These are phyloP conservation scores for Temnothorax unifasciatus DNA, from an alignment of 2,888 invertebrate species.

Conservation along the genomic window DNA sequence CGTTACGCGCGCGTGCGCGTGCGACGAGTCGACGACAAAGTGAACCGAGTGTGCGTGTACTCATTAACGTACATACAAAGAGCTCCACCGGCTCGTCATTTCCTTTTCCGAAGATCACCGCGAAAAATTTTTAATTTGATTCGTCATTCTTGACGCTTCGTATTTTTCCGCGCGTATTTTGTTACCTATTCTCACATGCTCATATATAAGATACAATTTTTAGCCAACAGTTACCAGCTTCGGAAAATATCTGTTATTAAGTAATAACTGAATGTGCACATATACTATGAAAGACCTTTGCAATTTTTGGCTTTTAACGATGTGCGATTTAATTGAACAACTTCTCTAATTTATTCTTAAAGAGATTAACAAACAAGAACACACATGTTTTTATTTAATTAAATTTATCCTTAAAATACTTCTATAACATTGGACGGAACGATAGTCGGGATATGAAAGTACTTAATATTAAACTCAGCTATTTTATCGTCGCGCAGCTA, in stretches of 20 bases:
- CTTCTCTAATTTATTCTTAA: neutral
- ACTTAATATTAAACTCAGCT: neutral
- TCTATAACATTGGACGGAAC: neutral
- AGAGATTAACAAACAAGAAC: neutral
- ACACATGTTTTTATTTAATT: neutral
- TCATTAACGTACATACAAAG: neutral
- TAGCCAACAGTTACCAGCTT: neutral
- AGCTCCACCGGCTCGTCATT: neutral
- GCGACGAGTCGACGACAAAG: constrained; percentile 17
- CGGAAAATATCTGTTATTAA: neutral
- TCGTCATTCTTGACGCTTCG: neutral
- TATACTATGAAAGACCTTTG: neutral
- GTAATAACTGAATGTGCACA: neutral
- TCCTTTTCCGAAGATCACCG: neutral
- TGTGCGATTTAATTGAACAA: neutral
- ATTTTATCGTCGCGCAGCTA: neutral
- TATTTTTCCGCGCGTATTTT: neutral
- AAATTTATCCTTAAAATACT: neutral
- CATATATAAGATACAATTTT: neutral
- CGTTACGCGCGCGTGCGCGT: constrained; percentile 53
- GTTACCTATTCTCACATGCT: neutral
- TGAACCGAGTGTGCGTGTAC: neutral
- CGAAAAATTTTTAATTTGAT: neutral
- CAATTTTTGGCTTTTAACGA: neutral
- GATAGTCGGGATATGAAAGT: neutral